Evolutionary conservation across 2,888 invertebrate species (phyloP).

Genomic region (Scaptomyza flava): DNA sequence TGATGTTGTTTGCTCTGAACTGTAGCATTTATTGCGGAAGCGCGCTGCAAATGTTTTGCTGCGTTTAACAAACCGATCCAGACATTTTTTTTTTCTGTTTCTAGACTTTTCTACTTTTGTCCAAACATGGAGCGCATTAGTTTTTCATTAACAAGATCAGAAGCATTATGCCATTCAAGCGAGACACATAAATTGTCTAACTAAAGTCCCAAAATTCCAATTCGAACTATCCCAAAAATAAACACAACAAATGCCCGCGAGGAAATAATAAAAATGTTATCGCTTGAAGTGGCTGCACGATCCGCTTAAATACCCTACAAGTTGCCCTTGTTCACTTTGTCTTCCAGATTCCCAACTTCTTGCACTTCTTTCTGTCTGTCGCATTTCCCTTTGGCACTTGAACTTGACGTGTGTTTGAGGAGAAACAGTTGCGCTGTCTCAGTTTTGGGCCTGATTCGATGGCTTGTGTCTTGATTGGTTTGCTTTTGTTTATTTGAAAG

Average conservation of each 20-base stretch:
- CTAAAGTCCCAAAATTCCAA: constrained; percentile 17
- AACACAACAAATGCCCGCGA: constrained; percentile 25
- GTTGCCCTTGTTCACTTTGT: constrained; percentile 3
- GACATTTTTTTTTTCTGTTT: background rate
- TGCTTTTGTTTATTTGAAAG: constrained; percentile 71
- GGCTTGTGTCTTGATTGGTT: constrained; percentile 28
- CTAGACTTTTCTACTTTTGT: background rate
- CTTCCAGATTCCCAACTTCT: constrained; percentile 1
- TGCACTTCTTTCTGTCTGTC: constrained; percentile 52
- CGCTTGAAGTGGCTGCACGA: constrained; percentile 51
- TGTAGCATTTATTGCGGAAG: constrained; percentile 65
- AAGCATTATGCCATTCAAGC: constrained; percentile 43
- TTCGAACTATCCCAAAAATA: constrained; percentile 1
- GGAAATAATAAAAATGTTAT: constrained; percentile 77
- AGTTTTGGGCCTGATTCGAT: constrained; percentile 2
- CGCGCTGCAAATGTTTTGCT: constrained; percentile 68
- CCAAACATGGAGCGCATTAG: constrained; percentile 51
- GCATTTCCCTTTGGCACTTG: constrained; percentile 74
- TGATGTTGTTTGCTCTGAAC: constrained; percentile 22
- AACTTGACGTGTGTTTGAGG: constrained; percentile 58
- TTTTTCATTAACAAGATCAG: constrained; percentile 33
- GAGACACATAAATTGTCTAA: constrained; percentile 48
- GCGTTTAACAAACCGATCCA: constrained; percentile 60
- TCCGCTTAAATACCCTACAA: background rate
- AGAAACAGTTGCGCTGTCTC: constrained; percentile 2